Percentiles rank a stretch among this genome's conserved stretches.
phyloP scores from a whole-genome alignment of 2,113 vertebrate species.

The Pomatostomus ruficeps region DNA sequence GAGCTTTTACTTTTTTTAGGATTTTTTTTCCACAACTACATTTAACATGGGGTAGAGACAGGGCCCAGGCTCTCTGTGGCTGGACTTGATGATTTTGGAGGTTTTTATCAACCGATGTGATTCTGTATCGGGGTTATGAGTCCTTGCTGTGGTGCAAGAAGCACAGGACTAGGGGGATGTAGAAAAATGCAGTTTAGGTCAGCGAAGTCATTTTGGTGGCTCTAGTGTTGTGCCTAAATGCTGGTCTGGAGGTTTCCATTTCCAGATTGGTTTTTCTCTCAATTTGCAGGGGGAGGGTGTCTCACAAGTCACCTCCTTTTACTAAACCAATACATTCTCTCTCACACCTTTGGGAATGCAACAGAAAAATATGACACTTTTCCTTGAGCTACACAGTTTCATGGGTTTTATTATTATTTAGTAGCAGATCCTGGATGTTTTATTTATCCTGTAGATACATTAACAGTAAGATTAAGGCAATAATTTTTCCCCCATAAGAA shows the following conservation, averaged over 20 bases:
- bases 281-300: not conserved
- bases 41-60: not conserved
- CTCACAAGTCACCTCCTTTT: not conserved
- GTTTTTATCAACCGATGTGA: not conserved
- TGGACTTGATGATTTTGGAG: not conserved
- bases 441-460: not conserved
- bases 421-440: not conserved
- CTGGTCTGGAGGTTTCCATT: not conserved
- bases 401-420: not conserved
- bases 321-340: not conserved
- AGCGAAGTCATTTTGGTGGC: accelerated
- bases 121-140: not conserved
- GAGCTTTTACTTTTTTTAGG: not conserved
- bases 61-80: not conserved
- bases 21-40: not conserved
- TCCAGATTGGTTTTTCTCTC: not conserved
- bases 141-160: not conserved
- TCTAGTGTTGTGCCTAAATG: not conserved
- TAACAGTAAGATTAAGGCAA: not conserved
- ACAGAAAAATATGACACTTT: not conserved
- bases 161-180: too few species aligned
- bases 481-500: not conserved
- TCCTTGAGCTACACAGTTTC: not conserved
- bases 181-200: not conserved
- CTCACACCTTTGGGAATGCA: not conserved